phyloP scores from a whole-genome alignment of 1,140 invertebrate genomes.

The Macrostomum lignano region DNA sequence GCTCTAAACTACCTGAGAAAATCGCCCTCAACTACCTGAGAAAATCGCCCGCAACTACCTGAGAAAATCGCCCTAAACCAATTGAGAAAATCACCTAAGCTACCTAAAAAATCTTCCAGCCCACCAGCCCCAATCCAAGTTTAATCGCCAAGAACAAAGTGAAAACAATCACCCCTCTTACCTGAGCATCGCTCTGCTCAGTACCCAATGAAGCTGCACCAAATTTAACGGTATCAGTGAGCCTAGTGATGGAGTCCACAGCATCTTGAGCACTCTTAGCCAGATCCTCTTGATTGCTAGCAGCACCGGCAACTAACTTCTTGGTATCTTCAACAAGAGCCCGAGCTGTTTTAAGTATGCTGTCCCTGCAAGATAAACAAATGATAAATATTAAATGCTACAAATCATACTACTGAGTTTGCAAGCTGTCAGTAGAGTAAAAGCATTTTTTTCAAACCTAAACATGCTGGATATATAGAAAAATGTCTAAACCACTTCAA shows the following conservation, averaged over 20 bases:
- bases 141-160: too few species aligned
- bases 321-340: constrained; percentile 97
- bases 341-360: constrained; percentile 87
- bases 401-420: constrained; percentile 1
- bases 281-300: constrained; percentile 75
- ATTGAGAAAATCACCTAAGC: too few species aligned
- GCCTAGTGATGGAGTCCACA: constrained; percentile 72
- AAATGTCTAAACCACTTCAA: too few species aligned
- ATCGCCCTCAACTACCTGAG: too few species aligned
- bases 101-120: too few species aligned
- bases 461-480: background rate
- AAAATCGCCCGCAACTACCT: too few species aligned
- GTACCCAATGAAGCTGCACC: constrained; percentile 74
- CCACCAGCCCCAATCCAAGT: too few species aligned
- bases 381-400: constrained; percentile 4
- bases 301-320: constrained; percentile 55
- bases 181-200: constrained; percentile 73
- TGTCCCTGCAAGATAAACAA: constrained; percentile 36
- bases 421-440: background rate
- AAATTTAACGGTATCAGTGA: constrained; percentile 81
- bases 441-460: constrained; percentile 12
- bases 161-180: too few species aligned
- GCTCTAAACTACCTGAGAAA: too few species aligned
- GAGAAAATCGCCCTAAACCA: too few species aligned
- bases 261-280: constrained; percentile 82